phyloP scores from a whole-genome alignment of 2,888 invertebrate species.

The Serripes groenlandicus region DNA sequence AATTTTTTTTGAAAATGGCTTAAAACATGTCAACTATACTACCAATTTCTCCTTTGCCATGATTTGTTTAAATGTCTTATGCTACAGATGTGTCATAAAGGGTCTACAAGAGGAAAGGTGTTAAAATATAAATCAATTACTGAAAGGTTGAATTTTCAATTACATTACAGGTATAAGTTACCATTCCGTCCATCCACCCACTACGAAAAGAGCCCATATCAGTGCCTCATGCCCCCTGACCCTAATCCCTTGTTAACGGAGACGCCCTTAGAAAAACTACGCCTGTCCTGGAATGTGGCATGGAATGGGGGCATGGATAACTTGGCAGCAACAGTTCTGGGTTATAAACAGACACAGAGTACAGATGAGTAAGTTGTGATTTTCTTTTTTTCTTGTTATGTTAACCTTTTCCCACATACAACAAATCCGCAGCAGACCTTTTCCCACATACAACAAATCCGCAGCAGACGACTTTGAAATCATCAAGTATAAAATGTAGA shows the following conservation, averaged over 20 bases:
- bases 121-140: too few species aligned
- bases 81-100: too few species aligned
- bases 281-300: slow-evolving; percentile 82
- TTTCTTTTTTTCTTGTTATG: neutral
- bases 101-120: too few species aligned
- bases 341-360: slow-evolving; percentile 46
- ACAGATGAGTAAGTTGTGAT: slow-evolving; percentile 68
- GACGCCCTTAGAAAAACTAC: slow-evolving; percentile 79
- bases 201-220: slow-evolving; percentile 78
- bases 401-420: neutral
- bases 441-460: neutral
- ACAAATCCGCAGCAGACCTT: neutral
- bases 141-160: too few species aligned
- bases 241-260: slow-evolving; percentile 77
- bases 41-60: too few species aligned
- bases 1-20: too few species aligned
- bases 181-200: slow-evolving; percentile 82
- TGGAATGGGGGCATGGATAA: slow-evolving; percentile 83
- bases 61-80: too few species aligned
- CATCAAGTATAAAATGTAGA: too few species aligned
- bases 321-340: slow-evolving; percentile 71
- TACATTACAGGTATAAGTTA: slow-evolving; percentile 74
- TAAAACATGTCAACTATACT: too few species aligned
- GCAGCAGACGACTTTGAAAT: neutral
- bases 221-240: slow-evolving; percentile 70